Base-by-base conservation (phyloP, 2,113 vertebrate genomes). In the Orthonyx spaldingii region DNA sequence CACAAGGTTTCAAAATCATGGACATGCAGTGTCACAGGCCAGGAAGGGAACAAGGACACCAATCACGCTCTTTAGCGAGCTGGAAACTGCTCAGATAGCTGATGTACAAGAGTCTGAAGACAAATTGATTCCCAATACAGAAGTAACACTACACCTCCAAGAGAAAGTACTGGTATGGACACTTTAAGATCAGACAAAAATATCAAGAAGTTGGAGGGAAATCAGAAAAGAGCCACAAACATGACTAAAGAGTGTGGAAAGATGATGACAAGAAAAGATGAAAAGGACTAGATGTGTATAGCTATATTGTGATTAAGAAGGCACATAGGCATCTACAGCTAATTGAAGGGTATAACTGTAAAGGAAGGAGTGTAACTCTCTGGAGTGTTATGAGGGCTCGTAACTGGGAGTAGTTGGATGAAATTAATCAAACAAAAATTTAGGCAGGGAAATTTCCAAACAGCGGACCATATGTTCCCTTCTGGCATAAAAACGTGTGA, bases 341-440 rank as follows among this genome's bases (percentile, higher is more conserved):
- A 97, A 94, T 90, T 95, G 94, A 84, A 93, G 61, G 46, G 53
- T 93, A 78, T 87, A 90, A 88, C 94, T 69, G n/a, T 89, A 89
- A 93, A 93, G 76, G 83, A 95, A 90, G 72, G 82, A 95, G 49
- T n/a, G 11, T 71, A 92, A 84, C 76, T 87, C 53, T 87, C 84
- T 92, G 77, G 49, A 72, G 76, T 84, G 79, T 93, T 96, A 89
- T 32, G 57, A 94, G 93, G 86, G 86, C 88, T 96, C 89, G 88
- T 96, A 96, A 94, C 79, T 90, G 61, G 86, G 86, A 97, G 89
- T 94, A 95, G 88, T 30, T 96, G 93, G 80, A 96, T 93, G 83
- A 97, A 96, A 96, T 96, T 95, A 97, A 96, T 97, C 93, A 97
- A 95, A 95, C 76, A 93, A 89, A 93, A 96, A 96, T 95, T 95